phyloP scores from a whole-genome alignment of 2,888 invertebrate species.

The Patella caerulea region DNA sequence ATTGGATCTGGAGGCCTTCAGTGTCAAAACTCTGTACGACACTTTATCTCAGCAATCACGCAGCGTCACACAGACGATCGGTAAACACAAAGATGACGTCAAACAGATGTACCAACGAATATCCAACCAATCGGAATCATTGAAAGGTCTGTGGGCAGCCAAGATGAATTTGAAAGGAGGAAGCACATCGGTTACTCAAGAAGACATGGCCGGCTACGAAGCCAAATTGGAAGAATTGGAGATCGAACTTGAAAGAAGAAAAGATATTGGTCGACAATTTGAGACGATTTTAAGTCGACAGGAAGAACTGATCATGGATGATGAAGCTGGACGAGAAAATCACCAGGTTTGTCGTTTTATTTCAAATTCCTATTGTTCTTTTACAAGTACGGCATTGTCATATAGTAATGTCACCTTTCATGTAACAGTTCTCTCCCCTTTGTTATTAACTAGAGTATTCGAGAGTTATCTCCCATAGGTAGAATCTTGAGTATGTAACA shows the following conservation, averaged over 20 bases:
- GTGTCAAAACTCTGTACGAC: slow-evolving; percentile 62
- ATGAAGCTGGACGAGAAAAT: slow-evolving; percentile 59
- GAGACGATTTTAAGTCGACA: slow-evolving; percentile 54
- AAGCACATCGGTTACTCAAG: slow-evolving; percentile 59
- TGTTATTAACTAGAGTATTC: too few species aligned
- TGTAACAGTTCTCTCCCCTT: too few species aligned
- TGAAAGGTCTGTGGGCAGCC: slow-evolving; percentile 69
- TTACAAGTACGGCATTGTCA: too few species aligned
- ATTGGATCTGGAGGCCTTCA: slow-evolving; percentile 68
- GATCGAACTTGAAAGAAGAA: slow-evolving; percentile 62
- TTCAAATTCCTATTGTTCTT: too few species aligned
- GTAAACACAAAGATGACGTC: slow-evolving; percentile 68
- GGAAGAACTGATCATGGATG: slow-evolving; percentile 51
- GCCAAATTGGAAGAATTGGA: slow-evolving; percentile 59
- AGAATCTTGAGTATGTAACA: too few species aligned
- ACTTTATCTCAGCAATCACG: slow-evolving; percentile 64
- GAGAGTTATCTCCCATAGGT: too few species aligned
- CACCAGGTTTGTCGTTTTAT: slow-evolving; percentile 57
- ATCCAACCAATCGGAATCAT: slow-evolving; percentile 64
- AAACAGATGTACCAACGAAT: slow-evolving; percentile 67
- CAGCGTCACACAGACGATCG: slow-evolving; percentile 61
- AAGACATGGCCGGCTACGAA: slow-evolving; percentile 61
- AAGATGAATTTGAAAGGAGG: slow-evolving; percentile 66
- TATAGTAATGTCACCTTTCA: too few species aligned
- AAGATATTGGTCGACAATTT: slow-evolving; percentile 61